Base-by-base conservation (phyloP, 2,113 vertebrate species). In the Larimichthys polyactis region DNA sequence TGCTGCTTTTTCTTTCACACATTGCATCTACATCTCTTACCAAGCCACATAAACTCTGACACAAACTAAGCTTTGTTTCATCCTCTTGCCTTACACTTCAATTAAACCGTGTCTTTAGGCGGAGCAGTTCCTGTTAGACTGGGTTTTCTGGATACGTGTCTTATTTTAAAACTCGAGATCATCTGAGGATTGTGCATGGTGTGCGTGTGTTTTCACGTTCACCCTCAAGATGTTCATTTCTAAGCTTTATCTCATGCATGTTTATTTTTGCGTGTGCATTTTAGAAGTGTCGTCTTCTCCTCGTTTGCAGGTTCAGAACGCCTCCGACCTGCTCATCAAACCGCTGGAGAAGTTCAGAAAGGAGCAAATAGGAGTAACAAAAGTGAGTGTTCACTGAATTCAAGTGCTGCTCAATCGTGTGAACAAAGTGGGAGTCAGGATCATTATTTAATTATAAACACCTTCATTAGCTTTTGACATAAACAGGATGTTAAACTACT, bases 281-380 rank as follows among this genome's bases (percentile, higher is more conserved):
- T 32, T 5, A 32, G 0, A 6, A 49, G 22, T 75, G 32, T 84
- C 3, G 0, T 1, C 46, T 62, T 11, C 55, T 55, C 27, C 11
- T 0, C 82, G 22, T 72, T 88, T 78, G 75, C 87, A 99, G 98
- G 97, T 99, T 20, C 97, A 99, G 79, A 99, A 99, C 2, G 97
- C 98, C 0, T 97, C 96, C 20, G 97, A 99, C 91, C 90, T 99
- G 87, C 95, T 99, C 82, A 99, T 99, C 83, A 99, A 98, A 77
- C 98, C 98, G 16, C 63, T 99, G 94, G 98, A 99, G 94, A 97
- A 95, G 91, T 99, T 99, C 82, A 95, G 97, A 51, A 99, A 99
- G 90, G 98, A 99, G 40, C 97, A 99, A 88, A 98, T 99, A 71
- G 97, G 97, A 40, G 95, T 97, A 71, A 98, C 97, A 76, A 99